Conservation (phyloP, 2,888 invertebrate species). For the Chloroclystis v-ata region DNA sequence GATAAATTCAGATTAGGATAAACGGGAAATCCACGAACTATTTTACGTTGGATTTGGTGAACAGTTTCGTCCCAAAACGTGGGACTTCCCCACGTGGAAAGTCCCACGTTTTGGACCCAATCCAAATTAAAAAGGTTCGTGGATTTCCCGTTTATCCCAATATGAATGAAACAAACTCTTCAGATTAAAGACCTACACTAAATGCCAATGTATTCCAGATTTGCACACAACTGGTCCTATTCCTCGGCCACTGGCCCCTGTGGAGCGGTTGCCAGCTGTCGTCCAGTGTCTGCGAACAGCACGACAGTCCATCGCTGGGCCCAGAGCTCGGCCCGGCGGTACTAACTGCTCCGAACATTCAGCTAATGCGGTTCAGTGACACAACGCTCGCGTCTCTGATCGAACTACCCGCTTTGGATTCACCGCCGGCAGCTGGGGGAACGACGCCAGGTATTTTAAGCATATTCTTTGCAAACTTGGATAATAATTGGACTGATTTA, state of each 20-base stretch:
- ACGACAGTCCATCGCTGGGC: constrained; percentile 85
- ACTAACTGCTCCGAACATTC: constrained; percentile 88
- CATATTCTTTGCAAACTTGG: too few relatives aligned
- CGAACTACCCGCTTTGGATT: constrained; percentile 90
- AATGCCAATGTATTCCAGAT: constrained; percentile 61
- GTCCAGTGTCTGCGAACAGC: constrained; percentile 93
- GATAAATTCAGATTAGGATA: too few relatives aligned
- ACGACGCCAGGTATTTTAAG: constrained; percentile 43
- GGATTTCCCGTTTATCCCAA: too few relatives aligned
- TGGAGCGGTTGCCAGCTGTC: constrained; percentile 93
- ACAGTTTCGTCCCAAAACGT: too few relatives aligned
- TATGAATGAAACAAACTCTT: too few relatives aligned
- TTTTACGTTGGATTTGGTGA: too few relatives aligned
- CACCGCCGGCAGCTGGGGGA: constrained; percentile 71
- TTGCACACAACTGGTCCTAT: constrained; percentile 92
- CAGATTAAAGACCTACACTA: too few relatives aligned
- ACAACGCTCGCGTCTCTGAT: constrained; percentile 91
- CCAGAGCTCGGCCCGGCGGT: constrained; percentile 88
- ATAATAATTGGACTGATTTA: too few relatives aligned
- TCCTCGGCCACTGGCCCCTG: constrained; percentile 96
- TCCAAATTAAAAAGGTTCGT: too few relatives aligned
- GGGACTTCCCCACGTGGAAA: too few relatives aligned
- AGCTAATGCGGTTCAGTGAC: constrained; percentile 91
- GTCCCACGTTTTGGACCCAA: too few relatives aligned
- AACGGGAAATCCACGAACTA: too few relatives aligned